phyloP scores from a whole-genome alignment of 2,797 vertebrate species.

The Choloepus didactylus region DNA sequence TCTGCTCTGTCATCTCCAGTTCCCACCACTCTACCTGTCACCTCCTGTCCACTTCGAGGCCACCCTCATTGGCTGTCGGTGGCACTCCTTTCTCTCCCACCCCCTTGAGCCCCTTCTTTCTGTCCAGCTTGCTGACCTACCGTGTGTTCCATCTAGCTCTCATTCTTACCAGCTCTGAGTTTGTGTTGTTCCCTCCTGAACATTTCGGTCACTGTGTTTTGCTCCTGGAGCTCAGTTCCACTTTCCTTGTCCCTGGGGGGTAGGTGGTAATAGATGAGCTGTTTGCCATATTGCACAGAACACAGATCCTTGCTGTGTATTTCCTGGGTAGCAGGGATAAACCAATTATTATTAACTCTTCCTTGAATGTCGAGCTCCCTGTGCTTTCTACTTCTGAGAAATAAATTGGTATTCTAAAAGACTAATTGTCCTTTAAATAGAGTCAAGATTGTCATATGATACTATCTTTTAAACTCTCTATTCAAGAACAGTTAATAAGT shows the following conservation, averaged over 20 bases:
- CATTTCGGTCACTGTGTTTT: not conserved
- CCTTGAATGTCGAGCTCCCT: conserved; percentile 63
- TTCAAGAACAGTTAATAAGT: not conserved
- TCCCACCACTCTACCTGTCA: not conserved
- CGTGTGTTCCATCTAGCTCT: not conserved
- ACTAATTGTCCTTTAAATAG: conserved; percentile 22
- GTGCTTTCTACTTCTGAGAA: conserved; percentile 71
- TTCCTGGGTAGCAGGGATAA: conserved; percentile 64
- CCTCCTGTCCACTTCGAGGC: not conserved
- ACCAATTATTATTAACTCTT: conserved; percentile 68
- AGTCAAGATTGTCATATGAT: not conserved
- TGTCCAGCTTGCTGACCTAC: not conserved
- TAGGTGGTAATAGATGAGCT: conserved; percentile 25
- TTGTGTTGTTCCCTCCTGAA: not conserved
- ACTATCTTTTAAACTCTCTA: conserved; percentile 38
- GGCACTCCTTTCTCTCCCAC: not conserved
- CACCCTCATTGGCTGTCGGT: not conserved
- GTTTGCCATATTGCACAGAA: conserved; percentile 27
- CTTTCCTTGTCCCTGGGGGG: conserved; percentile 23
- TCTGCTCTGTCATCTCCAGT: not conserved
- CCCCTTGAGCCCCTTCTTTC: not conserved
- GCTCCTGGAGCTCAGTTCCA: not conserved
- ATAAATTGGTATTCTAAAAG: conserved; percentile 59
- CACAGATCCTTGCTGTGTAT: conserved; percentile 36
- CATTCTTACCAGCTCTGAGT: not conserved